Percentiles rank a stretch among this genome's conserved stretches.
Conservation (phyloP, 2,797 vertebrate genomes). For the Hoplostethus mediterraneus region DNA sequence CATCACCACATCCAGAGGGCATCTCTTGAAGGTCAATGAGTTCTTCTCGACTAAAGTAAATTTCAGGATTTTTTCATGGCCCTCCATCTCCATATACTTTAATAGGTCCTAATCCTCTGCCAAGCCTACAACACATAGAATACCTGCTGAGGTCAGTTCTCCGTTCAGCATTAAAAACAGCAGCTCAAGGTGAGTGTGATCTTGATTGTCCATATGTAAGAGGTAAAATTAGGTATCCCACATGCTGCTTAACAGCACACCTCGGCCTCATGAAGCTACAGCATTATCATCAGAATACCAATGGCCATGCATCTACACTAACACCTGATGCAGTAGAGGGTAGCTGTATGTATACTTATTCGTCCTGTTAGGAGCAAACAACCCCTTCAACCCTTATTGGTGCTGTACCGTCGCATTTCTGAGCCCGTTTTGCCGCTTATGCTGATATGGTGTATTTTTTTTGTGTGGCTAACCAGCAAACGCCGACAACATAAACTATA, state of each 20-base stretch:
- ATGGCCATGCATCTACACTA: slow-evolving; percentile 52
- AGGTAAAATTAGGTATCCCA: slow-evolving; percentile 67
- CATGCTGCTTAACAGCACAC: slow-evolving; percentile 71
- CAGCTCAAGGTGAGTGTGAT: slow-evolving; percentile 76
- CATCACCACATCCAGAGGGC: not conserved
- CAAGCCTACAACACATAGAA: slow-evolving; percentile 1
- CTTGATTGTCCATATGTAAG: slow-evolving; percentile 70
- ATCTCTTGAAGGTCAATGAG: not conserved
- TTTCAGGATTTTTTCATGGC: not conserved
- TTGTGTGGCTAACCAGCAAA: too few species aligned
- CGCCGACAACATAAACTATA: too few species aligned
- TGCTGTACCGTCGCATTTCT: too few species aligned
- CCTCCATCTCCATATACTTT: not conserved
- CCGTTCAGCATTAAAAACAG: slow-evolving; percentile 29
- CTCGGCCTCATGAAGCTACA: slow-evolving; percentile 53
- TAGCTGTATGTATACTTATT: not conserved
- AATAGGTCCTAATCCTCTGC: slow-evolving; percentile 2
- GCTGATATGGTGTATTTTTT: too few species aligned
- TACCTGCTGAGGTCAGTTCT: slow-evolving; percentile 24
- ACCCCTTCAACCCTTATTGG: too few species aligned
- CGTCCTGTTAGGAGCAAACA: slow-evolving; percentile 29
- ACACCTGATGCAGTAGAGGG: slow-evolving; percentile 22
- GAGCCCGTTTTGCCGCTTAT: too few species aligned
- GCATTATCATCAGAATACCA: slow-evolving; percentile 58
- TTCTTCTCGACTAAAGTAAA: not conserved